Conservation (phyloP, 2,797 vertebrate species). For the Crenichthys baileyi region DNA sequence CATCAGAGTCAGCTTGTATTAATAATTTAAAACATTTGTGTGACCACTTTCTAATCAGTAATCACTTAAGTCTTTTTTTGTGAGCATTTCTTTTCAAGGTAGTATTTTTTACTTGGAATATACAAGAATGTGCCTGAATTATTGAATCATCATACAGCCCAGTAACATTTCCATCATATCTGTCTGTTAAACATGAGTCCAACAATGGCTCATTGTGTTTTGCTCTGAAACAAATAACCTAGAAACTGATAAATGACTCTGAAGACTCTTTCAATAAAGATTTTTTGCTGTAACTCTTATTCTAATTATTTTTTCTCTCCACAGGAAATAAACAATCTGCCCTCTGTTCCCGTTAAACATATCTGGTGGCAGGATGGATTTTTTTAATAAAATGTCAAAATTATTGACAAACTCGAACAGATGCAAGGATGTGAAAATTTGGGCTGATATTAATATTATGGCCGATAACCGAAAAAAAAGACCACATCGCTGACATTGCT, state of each 20-base stretch:
- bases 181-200: conserved; percentile 20
- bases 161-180: conserved; percentile 13
- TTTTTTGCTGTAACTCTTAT: conserved; percentile 11
- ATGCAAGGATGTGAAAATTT: too few relatives aligned
- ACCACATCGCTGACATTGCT: too few relatives aligned
- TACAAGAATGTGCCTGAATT: conserved; percentile 54
- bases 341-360: not conserved
- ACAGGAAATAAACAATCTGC: not conserved
- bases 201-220: not conserved
- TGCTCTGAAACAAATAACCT: conserved; percentile 37
- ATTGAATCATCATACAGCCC: conserved; percentile 18
- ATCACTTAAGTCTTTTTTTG: conserved; percentile 52
- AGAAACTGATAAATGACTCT: conserved; percentile 29
- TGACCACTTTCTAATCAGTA: conserved; percentile 74
- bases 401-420: too few relatives aligned
- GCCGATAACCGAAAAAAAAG: too few relatives aligned
- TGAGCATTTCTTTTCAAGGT: conserved; percentile 13
- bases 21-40: conserved; percentile 51
- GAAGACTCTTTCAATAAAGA: conserved; percentile 50
- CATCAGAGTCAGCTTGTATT: conserved; percentile 35
- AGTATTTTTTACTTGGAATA: conserved; percentile 52
- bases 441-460: too few relatives aligned
- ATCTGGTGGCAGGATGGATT: not conserved
- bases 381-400: too few relatives aligned
- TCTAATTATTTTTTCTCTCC: not conserved